Evolutionary conservation across 2,888 invertebrate species (phyloP).

Genomic region (Hetaerina titia): DNA sequence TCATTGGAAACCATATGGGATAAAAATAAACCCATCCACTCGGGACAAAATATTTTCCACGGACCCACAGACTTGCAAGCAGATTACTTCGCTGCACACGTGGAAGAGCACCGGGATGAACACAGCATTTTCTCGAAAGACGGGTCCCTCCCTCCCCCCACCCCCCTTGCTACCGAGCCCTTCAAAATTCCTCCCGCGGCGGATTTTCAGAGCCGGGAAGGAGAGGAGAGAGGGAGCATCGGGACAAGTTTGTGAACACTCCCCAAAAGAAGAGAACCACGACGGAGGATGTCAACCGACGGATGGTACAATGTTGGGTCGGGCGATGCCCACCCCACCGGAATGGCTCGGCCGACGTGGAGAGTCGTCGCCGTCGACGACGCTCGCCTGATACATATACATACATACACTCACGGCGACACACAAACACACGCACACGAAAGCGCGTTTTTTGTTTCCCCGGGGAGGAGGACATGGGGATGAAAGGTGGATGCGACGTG

Average conservation of each 20-base stretch:
- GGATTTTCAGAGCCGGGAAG: not conserved
- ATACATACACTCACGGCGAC: not conserved
- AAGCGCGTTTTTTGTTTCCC: not conserved
- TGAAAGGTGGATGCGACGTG: constrained; percentile 36
- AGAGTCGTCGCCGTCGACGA: not conserved
- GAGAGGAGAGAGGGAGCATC: not conserved
- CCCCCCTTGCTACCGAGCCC: not conserved
- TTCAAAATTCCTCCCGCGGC: not conserved
- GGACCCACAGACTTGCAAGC: too few species aligned
- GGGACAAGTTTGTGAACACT: constrained; percentile 21
- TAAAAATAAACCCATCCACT: too few species aligned
- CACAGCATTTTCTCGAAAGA: not conserved
- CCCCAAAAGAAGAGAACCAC: not conserved
- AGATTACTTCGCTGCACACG: too few species aligned
- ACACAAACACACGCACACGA: not conserved
- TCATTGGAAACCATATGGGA: too few species aligned
- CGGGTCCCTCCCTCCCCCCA: not conserved
- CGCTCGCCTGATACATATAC: not conserved
- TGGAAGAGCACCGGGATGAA: too few species aligned
- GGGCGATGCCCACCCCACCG: not conserved
- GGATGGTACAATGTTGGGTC: not conserved
- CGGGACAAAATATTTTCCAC: too few species aligned
- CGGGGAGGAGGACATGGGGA: not conserved
- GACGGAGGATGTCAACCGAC: constrained; percentile 18
- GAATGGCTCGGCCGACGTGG: not conserved